Evolutionary conservation across 2,113 vertebrate genomes (phyloP), one percentile per base, ranked within the genome.

Genomic region (Apaloderma vittatum): DNA sequence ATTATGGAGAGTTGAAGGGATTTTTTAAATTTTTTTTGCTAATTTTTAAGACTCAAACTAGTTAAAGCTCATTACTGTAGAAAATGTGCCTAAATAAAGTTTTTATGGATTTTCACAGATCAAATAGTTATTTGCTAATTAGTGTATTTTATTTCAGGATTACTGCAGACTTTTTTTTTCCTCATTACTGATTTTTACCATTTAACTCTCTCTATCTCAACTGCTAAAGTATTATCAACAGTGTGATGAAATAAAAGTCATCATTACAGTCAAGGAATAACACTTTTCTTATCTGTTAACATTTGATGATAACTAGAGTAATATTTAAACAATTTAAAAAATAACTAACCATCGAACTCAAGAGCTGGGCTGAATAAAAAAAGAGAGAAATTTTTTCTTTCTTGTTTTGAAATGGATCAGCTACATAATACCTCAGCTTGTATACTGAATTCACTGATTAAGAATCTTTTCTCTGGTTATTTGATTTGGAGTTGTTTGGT

Each of bases 171-270:
- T 27, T 14, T 48, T 48, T 27, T 34, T 34, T 16, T 1, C 54
- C n/a, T 48, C 1, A 0, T 67, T 15, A 32, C 13, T 49, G 22
- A 1, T 54, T 93, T 91, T 83, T 54, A 22, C 7, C 0, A 0
- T 59, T 86, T 74, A 66, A 57, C 3, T n/a, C n/a, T n/a, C n/a
- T n/a, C n/a, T n/a, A 40, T 67, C 27, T 78, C 52, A 40, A 1
- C 19, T 70, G 10, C 8, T 90, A 67, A 63, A 63, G 8, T 43
- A 5, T 48, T 4, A 30, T 78, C 37, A 83, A 63, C 16, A 65
- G 11, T n/a, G 14, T 57, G 16, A 65, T 26, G 23, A 68, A 93
- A 59, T 58, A 34, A 67, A 83, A 71, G 8, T 45, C 6, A 6
- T 67, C 11, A 20, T 18, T 27, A 30, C 27, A 2, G 2, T 48